Percentiles rank a stretch among this genome's conserved stretches.
These are phyloP conservation scores for Meloe dianella DNA, from an alignment of 2,888 invertebrate genomes.

Conservation along the genomic window DNA sequence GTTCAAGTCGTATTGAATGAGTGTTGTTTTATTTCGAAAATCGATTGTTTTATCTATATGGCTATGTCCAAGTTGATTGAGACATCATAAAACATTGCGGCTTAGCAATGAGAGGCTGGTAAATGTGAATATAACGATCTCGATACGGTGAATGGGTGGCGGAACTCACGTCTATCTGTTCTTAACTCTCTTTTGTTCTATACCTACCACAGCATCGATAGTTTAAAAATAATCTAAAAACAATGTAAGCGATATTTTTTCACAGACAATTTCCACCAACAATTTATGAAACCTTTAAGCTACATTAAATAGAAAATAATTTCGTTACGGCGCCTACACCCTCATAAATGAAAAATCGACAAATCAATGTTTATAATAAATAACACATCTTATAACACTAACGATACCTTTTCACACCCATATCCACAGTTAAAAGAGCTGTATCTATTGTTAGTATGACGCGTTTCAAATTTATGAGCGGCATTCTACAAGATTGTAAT, in stretches of 20 bases:
- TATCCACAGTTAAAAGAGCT: constrained; percentile 23
- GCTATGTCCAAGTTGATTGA: constrained; percentile 37
- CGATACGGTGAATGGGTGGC: constrained; percentile 39
- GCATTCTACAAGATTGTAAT: constrained; percentile 11
- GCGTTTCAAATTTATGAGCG: constrained; percentile 11
- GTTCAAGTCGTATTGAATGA: not conserved
- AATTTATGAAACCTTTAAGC: constrained; percentile 1
- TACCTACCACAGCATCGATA: constrained; percentile 36
- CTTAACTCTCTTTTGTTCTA: constrained; percentile 25
- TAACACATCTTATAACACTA: not conserved
- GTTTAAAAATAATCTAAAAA: constrained; percentile 19
- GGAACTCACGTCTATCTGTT: constrained; percentile 35
- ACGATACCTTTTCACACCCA: constrained; percentile 29
- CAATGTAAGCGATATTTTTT: constrained; percentile 3
- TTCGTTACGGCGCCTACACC: not conserved
- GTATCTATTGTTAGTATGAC: constrained; percentile 9
- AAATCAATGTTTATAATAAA: constrained; percentile 5
- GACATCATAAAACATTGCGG: constrained; percentile 43
- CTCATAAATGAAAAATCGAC: constrained; percentile 7
- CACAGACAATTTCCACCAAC: not conserved
- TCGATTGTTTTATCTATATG: not conserved
- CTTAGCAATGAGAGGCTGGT: constrained; percentile 33
- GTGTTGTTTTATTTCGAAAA: not conserved
- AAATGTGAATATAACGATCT: constrained; percentile 45
- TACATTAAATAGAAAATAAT: not conserved